These are phyloP conservation scores for Ataeniobius toweri DNA, from an alignment of 2,797 vertebrate genomes.

Conservation along the genomic window DNA sequence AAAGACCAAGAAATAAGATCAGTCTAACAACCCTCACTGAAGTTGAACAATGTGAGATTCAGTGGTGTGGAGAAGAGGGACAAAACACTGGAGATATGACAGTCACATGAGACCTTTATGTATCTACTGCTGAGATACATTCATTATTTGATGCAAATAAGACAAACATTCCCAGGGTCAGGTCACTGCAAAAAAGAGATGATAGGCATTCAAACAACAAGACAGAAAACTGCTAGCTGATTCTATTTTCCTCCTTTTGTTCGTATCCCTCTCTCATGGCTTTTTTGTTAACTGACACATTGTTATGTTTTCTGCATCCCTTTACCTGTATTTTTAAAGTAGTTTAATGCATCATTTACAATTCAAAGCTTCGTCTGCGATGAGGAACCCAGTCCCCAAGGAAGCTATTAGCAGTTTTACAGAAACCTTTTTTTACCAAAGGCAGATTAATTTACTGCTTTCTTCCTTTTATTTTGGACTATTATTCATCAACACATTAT, in stretches of 20 bases:
- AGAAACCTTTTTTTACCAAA: conserved; percentile 3
- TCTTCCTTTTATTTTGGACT: conserved; percentile 20
- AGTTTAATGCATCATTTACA: conserved; percentile 25
- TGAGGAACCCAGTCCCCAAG: conserved; percentile 12
- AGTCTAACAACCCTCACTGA: conserved; percentile 20
- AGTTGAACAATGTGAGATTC: conserved; percentile 9
- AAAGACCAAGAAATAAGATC: conserved; percentile 15
- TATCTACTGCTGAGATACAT: conserved; percentile 31
- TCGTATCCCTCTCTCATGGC: conserved; percentile 5
- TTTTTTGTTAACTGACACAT: conserved; percentile 12
- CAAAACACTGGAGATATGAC: conserved; percentile 28
- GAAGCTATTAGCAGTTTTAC: conserved; percentile 16
- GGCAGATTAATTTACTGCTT: conserved; percentile 4
- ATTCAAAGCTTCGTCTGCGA: conserved; percentile 11
- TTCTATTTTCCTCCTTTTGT: conserved; percentile 17
- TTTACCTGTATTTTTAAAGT: conserved; percentile 23
- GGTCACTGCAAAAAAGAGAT: conserved; percentile 12
- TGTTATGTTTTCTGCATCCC: conserved; percentile 1
- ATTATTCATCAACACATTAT: conserved; percentile 18
- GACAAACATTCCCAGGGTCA: conserved; percentile 31
- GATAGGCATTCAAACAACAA: not conserved
- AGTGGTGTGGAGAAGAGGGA: conserved; percentile 18
- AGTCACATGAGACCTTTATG: conserved; percentile 31
- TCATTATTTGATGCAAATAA: conserved; percentile 55
- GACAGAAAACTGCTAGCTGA: conserved; percentile 9